These are phyloP conservation scores for Dysidea cf. avara DNA, from an alignment of 37 sponge, comb jelly and placozoan genomes.

Conservation along the genomic window DNA sequence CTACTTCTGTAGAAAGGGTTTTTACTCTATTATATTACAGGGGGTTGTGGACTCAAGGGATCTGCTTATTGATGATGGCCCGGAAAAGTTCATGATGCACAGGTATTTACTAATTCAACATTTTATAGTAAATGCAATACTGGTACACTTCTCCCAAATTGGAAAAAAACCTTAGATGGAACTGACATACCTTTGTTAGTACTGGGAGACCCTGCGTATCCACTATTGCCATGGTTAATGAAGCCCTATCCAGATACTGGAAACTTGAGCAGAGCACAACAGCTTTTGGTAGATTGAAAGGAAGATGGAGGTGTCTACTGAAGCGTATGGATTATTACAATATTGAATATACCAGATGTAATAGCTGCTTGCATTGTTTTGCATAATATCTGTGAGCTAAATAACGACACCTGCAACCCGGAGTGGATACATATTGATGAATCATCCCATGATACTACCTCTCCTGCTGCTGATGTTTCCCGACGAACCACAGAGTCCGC, in stretches of 20 bases:
- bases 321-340: constrained; percentile 21
- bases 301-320: constrained; percentile 47
- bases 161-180: constrained; percentile 8
- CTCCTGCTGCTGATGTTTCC: not conserved
- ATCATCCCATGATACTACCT: not conserved
- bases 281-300: constrained; percentile 56
- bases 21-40: constrained; percentile 40
- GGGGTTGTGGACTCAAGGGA: constrained; percentile 2
- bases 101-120: constrained; percentile 29
- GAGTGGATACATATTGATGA: constrained; percentile 24
- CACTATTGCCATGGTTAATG: constrained; percentile 46
- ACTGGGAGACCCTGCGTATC: constrained; percentile 58
- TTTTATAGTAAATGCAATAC: constrained; percentile 11
- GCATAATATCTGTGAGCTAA: constrained; percentile 36
- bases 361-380: constrained; percentile 32
- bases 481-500: not conserved
- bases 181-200: constrained; percentile 25
- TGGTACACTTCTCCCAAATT: constrained; percentile 20
- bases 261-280: not conserved
- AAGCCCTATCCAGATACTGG: constrained; percentile 41
- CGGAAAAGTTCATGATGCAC: constrained; percentile 35
- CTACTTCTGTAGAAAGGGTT: constrained; percentile 33
- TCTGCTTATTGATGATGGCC: constrained; percentile 22
- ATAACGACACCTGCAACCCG: constrained; percentile 7
- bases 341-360: constrained; percentile 1